Evolutionary conservation across 2,888 invertebrate genomes (phyloP), one percentile per base, ranked within the genome.

Genomic region (Drosophila mayaguana): DNA sequence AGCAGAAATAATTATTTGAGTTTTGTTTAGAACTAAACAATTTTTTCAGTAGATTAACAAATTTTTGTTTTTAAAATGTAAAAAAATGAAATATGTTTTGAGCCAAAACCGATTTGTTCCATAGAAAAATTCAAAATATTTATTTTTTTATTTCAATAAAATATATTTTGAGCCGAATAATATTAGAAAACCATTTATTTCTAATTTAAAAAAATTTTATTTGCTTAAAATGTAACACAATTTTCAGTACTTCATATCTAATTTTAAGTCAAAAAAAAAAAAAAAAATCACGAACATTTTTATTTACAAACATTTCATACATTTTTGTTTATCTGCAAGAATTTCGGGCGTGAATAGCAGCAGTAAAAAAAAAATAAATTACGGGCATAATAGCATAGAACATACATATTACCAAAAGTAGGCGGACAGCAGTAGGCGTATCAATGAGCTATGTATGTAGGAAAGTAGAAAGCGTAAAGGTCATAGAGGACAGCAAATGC

Each of bases 381-480:
- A n/a, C 56, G 67, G 62, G 36, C 59, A 68, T 70, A 51, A 63
- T 57, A 55, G 32, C 36, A 69, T 68, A 74, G 34, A 72, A 51
- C 51, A 40, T 56, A 61, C 57, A 59, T 59, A 46, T 59, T 59
- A 60, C 62, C 63, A 65, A 50, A 63, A 45, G 57, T 64, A 77
- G 78, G 59, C 12, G 54, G 22, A 63, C 73, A 61, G 71, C 59
- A 68, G 69, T 69, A 69, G 78, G 77, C 74, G 70, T 73, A 74
- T 45, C 73, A 64, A 45, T 16, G 60, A 22, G 73, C 73, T 60
- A 14, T 36, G 14, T 75, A 64, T 55, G 42, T 59, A 69, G 69
- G 65, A 71, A 54, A 56, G 69, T 81, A 78, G 72, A 53, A 43
- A 38, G 48, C 63, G 70, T 81, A 53, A 59, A 60, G 48, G 25